phyloP scores from a whole-genome alignment of 2,888 invertebrate genomes.

The Idaea dimidiata region DNA sequence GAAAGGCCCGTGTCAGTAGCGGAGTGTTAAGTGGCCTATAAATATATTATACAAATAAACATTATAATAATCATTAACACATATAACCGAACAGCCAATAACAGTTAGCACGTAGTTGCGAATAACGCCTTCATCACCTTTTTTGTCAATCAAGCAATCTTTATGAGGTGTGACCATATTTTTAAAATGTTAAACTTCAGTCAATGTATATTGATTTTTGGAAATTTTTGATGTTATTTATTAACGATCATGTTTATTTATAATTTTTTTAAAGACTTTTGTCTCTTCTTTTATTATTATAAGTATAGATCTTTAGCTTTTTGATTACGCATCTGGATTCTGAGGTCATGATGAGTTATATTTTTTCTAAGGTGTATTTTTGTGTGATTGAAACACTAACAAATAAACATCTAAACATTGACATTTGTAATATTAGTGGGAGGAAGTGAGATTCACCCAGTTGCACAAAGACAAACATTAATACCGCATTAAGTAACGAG shows the following conservation, averaged over 20 bases:
- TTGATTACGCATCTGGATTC: no score
- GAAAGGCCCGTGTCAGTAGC: background rate
- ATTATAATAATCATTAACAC: constrained; percentile 1
- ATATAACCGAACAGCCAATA: background rate
- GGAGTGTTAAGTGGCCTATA: background rate
- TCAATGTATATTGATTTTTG: constrained; percentile 21
- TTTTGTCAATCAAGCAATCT: background rate
- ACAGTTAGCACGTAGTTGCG: background rate
- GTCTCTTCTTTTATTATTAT: no score
- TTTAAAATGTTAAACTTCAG: background rate
- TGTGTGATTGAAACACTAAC: no score
- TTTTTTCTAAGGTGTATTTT: no score
- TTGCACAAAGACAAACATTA: no score
- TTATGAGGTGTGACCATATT: background rate
- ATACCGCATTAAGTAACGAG: no score
- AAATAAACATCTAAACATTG: no score
- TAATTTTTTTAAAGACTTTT: no score
- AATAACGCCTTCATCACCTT: background rate
- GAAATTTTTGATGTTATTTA: constrained; percentile 1
- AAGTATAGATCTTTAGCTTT: constrained; percentile 5
- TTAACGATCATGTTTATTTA: constrained; percentile 11
- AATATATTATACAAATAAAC: background rate
- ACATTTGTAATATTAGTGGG: no score
- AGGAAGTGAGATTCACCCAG: no score
- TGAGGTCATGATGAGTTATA: no score